Evolutionary conservation across 2,888 invertebrate species (phyloP), one percentile per base, ranked within the genome.

Genomic region (Drosophila greeni): DNA sequence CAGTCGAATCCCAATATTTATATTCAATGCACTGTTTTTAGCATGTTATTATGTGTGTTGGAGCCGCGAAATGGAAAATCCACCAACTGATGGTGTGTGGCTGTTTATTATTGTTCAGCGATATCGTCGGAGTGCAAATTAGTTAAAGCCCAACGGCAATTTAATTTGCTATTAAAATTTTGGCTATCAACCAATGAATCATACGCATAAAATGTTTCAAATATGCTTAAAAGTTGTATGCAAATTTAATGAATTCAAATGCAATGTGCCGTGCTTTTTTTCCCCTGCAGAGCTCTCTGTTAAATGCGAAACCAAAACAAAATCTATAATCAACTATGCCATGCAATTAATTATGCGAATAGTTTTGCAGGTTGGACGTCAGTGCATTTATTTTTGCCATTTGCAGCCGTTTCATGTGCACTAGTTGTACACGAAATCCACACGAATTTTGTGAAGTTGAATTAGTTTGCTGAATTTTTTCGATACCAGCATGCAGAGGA

Each of bases 111-210:
- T 52, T 53, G 29, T 20, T 37, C 34, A 20, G 31, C 51, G 45
- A 54, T 74, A 48, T 53, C 33, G 37, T 24, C 24, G 34, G 23
- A 53, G 23, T 12, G 52, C 33, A 57, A 76, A 62, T 64, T 58
- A 48, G 43, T 53, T 55, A 34, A 53, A 58, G 39, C 60, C 53
- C 51, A 33, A n/a, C 20, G 60, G 24, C 68, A 80, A 66, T 68
- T 66, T 39, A 60, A 74, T 68, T 75, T 73, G 53, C 39, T 53
- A 65, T 66, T 60, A 54, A 37, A 56, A 75, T 49, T 53, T 61
- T 24, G 34, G 45, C 56, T 65, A 66, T 59, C 52, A 42, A 53
- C 61, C 24, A 42, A 47, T 42, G 47, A 62, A 36, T 70, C 45
- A 69, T 43, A 26, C 45, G 43, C 14, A 37, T 40, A 43, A 47